Evolutionary conservation across 2,113 vertebrate genomes (phyloP).

Genomic region (Vimba vimba): DNA sequence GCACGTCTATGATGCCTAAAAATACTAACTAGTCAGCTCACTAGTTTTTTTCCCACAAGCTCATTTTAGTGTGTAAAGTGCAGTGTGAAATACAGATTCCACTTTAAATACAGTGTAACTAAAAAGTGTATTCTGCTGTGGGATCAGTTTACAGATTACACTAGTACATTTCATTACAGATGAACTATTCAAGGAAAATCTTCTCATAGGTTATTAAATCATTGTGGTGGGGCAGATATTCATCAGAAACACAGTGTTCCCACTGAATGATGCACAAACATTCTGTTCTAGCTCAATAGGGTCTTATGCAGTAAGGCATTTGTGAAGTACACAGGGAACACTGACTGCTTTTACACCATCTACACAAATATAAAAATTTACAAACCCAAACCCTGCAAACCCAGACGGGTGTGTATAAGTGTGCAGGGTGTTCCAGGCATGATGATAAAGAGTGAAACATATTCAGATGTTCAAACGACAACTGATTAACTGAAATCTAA

Average conservation of each 20-base stretch:
- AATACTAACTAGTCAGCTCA: not conserved
- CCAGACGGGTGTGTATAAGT: conserved; percentile 31
- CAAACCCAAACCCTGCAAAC: not conserved
- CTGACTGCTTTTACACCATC: not conserved
- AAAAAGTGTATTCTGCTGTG: not conserved
- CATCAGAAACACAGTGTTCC: not conserved
- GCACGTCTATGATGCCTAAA: not conserved
- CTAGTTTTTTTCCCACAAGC: not conserved
- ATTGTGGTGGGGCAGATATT: not conserved
- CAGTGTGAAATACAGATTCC: not conserved
- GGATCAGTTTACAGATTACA: not conserved
- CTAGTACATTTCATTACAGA: not conserved
- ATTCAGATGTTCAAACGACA: conserved; percentile 6
- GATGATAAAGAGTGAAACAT: conserved; percentile 46
- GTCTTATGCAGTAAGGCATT: too few species aligned
- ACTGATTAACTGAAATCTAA: conserved; percentile 16
- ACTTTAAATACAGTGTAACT: not conserved
- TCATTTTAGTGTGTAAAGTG: not conserved
- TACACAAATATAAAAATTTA: not conserved
- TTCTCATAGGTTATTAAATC: conserved; percentile 7
- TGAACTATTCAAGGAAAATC: not conserved
- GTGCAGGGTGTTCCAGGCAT: conserved; percentile 31
- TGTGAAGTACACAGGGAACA: not conserved
- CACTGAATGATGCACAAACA: not conserved
- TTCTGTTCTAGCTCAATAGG: not conserved